These are phyloP conservation scores for Etheostoma cragini DNA, from an alignment of 2,113 vertebrate genomes.

Conservation along the genomic window DNA sequence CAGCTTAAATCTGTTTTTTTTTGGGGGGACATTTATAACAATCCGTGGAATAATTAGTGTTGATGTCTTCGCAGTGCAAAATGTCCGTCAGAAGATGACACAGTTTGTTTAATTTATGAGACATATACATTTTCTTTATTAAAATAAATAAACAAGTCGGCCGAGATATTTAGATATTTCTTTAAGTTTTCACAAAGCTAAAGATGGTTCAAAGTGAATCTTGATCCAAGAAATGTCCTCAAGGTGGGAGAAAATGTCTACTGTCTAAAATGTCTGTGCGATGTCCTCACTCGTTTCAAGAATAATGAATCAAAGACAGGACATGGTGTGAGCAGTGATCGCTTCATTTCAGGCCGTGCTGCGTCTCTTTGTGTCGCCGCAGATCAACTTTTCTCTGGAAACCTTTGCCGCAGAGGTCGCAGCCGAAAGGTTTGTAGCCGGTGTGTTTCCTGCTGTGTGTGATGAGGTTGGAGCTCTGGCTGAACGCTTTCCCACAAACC, in stretches of 20 bases:
- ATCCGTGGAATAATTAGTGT: constrained; percentile 31
- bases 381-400: constrained; percentile 99
- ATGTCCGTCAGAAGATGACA: not conserved
- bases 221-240: constrained; percentile 28
- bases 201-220: not conserved
- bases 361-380: constrained; percentile 95
- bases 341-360: constrained; percentile 94
- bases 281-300: not conserved
- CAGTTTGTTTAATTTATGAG: not conserved
- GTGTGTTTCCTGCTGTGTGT: constrained; percentile 99
- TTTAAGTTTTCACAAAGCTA: not conserved
- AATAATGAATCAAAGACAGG: not conserved
- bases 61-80: constrained; percentile 12
- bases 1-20: constrained; percentile 69
- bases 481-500: constrained; percentile 99
- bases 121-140: not conserved
- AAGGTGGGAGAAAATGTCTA: not conserved
- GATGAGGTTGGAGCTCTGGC: constrained; percentile 99
- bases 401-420: constrained; percentile 96
- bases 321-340: not conserved
- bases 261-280: not conserved
- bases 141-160: constrained; percentile 34
- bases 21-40: not conserved
- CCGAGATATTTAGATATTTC: not conserved
- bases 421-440: constrained; percentile 98